Base-by-base conservation (phyloP, 1,140 invertebrate species). In the Ladona fulva region DNA sequence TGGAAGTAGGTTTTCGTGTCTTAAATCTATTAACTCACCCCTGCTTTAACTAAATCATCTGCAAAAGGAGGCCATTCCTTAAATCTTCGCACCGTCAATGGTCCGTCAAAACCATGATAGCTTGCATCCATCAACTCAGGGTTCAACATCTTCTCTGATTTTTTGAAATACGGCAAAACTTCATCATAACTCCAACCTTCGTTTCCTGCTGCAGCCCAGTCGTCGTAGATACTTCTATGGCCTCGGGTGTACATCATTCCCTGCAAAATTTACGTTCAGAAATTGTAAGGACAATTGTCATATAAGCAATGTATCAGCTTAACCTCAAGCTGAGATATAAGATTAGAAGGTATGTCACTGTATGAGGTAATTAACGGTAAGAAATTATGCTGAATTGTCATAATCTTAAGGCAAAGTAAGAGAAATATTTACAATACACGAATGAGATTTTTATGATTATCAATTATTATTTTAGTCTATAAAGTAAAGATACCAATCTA, bases 161-260 rank as follows among this genome's bases (percentile, higher is more conserved):
- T 95, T 29, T 89, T 88, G 81, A 97, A 97, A 83, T 95, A 96
- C 0, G 91, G 92, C 11, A 95, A 82, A 0, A 96, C 87, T 76
- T 95, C 91, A 0, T 90, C 84, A 83, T 94, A 98, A 24, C 91
- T 90, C 97, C 97, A 98, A 0, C 94, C 94, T 0, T 86, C 84
- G 81, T 96, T 97, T 0, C 96, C 97, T 80, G 92, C 86, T 12
- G 85, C 85, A 7, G 84, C 89, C 92, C 92, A 94, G 66, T 87
- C 85, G 81, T 94, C 90, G 81, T 91, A 94, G 84, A 94, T 92
- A 8, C 85, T 81, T 0, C 87, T 87, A 80, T 91, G 89, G 0
- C 93, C 92, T 76, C 93, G 86, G 73, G 91, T 90, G 80, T 94
- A 93, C 0, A 94, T 91, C 89, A 94, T 89, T 16, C 24, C 77